Conservation (phyloP, 1,140 invertebrate genomes). For the Drosophila dunni region DNA sequence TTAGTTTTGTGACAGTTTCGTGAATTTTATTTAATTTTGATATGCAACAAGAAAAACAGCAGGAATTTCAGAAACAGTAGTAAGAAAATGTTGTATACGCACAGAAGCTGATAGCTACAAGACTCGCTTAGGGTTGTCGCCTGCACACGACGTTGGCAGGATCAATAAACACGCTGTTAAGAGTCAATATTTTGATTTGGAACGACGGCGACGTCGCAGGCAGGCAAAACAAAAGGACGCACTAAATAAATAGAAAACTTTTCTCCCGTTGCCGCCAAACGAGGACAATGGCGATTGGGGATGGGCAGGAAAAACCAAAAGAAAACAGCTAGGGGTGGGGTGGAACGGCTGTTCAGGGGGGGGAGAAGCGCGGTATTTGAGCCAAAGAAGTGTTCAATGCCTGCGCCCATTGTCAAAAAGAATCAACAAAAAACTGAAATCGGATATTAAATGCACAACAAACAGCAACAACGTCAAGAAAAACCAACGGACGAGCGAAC, state of each 20-base stretch:
- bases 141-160: slow-evolving; percentile 15
- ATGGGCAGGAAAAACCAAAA: background rate
- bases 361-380: slow-evolving; percentile 8
- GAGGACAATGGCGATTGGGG: slow-evolving; percentile 36
- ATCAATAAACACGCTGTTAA: slow-evolving; percentile 73
- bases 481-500: slow-evolving; percentile 29
- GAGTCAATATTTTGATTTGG: slow-evolving; percentile 79
- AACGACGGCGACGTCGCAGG: slow-evolving; percentile 24
- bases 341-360: background rate
- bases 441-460: slow-evolving; percentile 79
- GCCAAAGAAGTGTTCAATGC: slow-evolving; percentile 49
- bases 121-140: background rate
- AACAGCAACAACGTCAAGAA: slow-evolving; percentile 38
- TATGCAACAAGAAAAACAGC: slow-evolving; percentile 43
- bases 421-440: slow-evolving; percentile 74
- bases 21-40: slow-evolving; percentile 80
- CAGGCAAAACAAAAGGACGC: slow-evolving; percentile 60
- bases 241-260: slow-evolving; percentile 74
- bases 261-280: slow-evolving; percentile 44
- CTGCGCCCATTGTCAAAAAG: slow-evolving; percentile 58
- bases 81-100: background rate
- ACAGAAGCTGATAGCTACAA: slow-evolving; percentile 33
- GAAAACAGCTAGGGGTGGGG: background rate
- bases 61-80: background rate
- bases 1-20: slow-evolving; percentile 80